These are phyloP conservation scores for Protobothrops flavoviridis DNA, from an alignment of 2,113 vertebrate species.

Conservation along the genomic window DNA sequence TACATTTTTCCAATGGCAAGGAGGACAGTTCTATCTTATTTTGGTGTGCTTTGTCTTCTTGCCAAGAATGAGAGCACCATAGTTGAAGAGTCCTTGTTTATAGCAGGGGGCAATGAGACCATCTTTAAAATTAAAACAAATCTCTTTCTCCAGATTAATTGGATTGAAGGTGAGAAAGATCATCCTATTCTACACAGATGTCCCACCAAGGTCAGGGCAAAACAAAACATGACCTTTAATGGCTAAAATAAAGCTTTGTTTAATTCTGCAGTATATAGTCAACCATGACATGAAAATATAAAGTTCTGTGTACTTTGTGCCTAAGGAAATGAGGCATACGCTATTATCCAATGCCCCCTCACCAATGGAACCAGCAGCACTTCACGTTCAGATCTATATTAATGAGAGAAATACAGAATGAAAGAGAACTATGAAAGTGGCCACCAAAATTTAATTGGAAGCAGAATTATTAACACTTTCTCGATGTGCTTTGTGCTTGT, in stretches of 20 bases:
- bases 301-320: background rate
- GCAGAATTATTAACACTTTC: background rate
- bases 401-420: background rate
- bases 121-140: background rate
- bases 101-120: background rate
- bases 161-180: background rate
- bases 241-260: background rate
- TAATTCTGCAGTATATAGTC: background rate
- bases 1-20: background rate
- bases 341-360: background rate
- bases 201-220: background rate
- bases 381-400: background rate
- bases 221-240: background rate
- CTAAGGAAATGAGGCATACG: background rate
- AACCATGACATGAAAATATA: background rate
- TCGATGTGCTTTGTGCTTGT: background rate
- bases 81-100: background rate
- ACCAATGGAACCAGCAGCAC: background rate
- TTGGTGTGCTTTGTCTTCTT: background rate
- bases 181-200: background rate
- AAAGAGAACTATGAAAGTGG: background rate
- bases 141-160: background rate
- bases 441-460: background rate
- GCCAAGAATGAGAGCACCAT: background rate
- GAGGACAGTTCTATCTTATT: background rate